These are phyloP conservation scores for Sesamia inferens DNA, from an alignment of 2,888 invertebrate species.

Conservation along the genomic window DNA sequence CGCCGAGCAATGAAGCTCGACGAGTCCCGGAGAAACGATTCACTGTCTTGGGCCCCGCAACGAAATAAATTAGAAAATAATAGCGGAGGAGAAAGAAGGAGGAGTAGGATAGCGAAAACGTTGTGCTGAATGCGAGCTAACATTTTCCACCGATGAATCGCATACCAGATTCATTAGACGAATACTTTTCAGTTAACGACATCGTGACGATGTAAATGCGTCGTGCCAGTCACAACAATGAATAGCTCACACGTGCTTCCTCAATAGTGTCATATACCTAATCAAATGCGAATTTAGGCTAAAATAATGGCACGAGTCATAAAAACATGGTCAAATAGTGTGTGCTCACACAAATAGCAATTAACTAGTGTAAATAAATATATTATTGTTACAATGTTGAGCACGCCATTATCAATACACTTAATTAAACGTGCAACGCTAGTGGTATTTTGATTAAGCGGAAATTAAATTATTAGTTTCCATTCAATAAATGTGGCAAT, in stretches of 20 bases:
- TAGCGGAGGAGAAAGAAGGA: too few relatives aligned
- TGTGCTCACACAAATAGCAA: conserved; percentile 32
- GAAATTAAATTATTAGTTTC: conserved; percentile 1
- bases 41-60: too few relatives aligned
- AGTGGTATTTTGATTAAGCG: conserved; percentile 8
- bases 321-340: conserved; percentile 35
- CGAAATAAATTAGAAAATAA: too few relatives aligned
- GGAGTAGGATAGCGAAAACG: conserved; percentile 4
- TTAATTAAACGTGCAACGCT: conserved; percentile 12
- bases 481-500: too few relatives aligned
- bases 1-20: too few relatives aligned
- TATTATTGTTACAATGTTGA: conserved; percentile 18
- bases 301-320: conserved; percentile 19
- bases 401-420: not conserved
- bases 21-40: too few relatives aligned
- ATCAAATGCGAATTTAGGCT: conserved; percentile 14
- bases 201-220: conserved; percentile 37
- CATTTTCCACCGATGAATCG: conserved; percentile 27
- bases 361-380: conserved; percentile 31
- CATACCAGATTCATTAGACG: conserved; percentile 23
- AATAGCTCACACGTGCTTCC: conserved; percentile 31
- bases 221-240: conserved; percentile 53
- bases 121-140: conserved; percentile 9
- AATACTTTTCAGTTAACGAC: conserved; percentile 37
- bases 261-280: conserved; percentile 7